These are phyloP conservation scores for Brachionus rubens DNA, from an alignment of 1,140 invertebrate genomes.

Conservation along the genomic window DNA sequence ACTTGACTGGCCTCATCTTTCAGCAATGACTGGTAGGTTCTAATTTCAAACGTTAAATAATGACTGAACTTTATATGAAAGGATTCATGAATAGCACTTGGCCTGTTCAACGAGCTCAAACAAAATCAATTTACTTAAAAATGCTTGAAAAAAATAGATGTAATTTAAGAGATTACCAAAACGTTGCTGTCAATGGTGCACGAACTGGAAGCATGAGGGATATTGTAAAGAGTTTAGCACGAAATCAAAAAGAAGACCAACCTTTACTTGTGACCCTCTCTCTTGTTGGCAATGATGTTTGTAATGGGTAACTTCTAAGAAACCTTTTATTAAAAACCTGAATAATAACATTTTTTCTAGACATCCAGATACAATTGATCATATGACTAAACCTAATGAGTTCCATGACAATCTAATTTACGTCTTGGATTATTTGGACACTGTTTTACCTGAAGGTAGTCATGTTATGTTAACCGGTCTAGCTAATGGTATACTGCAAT, in stretches of 20 bases:
- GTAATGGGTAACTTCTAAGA: constrained; percentile 57
- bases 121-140: constrained; percentile 56
- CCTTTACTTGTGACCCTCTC: constrained; percentile 61
- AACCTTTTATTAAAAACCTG: too few relatives aligned
- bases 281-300: constrained; percentile 64
- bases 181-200: constrained; percentile 62
- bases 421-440: constrained; percentile 56
- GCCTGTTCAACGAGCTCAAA: constrained; percentile 52
- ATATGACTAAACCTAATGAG: constrained; percentile 61
- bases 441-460: constrained; percentile 58
- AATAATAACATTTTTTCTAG: too few relatives aligned
- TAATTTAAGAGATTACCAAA: constrained; percentile 64
- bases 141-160: constrained; percentile 59
- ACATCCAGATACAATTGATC: constrained; percentile 52
- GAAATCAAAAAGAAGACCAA: constrained; percentile 53
- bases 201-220: constrained; percentile 51
- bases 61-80: neutral
- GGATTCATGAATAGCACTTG: constrained; percentile 51
- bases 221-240: constrained; percentile 1
- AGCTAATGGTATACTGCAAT: constrained; percentile 56
- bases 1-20: constrained; percentile 64
- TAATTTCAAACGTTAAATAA: constrained; percentile 52
- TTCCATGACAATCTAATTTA: constrained; percentile 56
- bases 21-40: constrained; percentile 59
- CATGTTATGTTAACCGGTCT: constrained; percentile 61